A percentile compares a stretch with the other conserved stretches of the same genome.
These are phyloP conservation scores for Syngnathus floridae DNA, from an alignment of 2,113 vertebrate species.

Conservation along the genomic window DNA sequence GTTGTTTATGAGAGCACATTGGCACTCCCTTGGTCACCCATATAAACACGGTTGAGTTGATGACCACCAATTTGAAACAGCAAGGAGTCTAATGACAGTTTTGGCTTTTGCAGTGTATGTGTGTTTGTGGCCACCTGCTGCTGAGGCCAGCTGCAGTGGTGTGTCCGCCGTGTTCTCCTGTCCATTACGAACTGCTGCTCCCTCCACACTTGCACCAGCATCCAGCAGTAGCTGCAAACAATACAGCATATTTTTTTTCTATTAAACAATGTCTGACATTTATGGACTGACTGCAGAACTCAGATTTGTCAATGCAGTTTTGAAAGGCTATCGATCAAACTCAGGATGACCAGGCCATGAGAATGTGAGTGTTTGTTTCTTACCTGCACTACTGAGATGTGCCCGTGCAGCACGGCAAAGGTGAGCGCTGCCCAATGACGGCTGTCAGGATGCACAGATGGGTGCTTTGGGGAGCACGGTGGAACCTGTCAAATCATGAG, in stretches of 20 bases:
- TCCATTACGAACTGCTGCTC: constrained; percentile 79
- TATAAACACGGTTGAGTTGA: constrained; percentile 16
- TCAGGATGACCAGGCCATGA: background rate
- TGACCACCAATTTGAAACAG: constrained; percentile 9
- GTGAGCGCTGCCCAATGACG: constrained; percentile 91
- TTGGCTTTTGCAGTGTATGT: constrained; percentile 4
- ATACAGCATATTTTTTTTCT: constrained; percentile 30
- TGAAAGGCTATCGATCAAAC: background rate
- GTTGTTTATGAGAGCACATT: background rate
- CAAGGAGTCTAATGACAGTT: constrained; percentile 15
- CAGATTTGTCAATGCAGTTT: constrained; percentile 31
- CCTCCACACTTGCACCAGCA: constrained; percentile 89
- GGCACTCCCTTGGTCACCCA: constrained; percentile 6
- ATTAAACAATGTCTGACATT: constrained; percentile 7
- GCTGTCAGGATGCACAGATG: constrained; percentile 92
- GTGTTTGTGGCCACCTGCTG: constrained; percentile 78
- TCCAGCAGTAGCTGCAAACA: constrained; percentile 84
- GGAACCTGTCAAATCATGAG: constrained; percentile 75
- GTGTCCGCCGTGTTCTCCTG: constrained; percentile 90
- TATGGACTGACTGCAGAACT: constrained; percentile 19
- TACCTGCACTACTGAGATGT: constrained; percentile 97
- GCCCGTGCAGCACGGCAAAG: constrained; percentile 87
- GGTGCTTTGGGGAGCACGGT: constrained; percentile 76
- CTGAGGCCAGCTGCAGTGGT: constrained; percentile 89
- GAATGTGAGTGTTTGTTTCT: constrained; percentile 27